A percentile compares a stretch with the other conserved stretches of the same genome.
phyloP scores from a whole-genome alignment of 2,113 vertebrate genomes.

The Micronycteris hirsuta region DNA sequence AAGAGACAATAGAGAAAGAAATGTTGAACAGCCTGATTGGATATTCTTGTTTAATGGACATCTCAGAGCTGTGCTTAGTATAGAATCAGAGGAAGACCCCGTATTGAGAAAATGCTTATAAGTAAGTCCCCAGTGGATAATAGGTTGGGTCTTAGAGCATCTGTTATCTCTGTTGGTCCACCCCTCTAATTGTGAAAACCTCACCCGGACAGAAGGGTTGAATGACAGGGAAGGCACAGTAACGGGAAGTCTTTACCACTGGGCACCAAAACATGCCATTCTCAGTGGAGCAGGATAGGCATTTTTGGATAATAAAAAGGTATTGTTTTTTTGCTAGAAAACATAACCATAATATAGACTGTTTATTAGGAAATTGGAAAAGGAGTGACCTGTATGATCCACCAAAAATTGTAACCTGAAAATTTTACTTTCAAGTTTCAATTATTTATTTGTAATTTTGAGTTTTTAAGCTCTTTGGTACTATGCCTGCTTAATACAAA shows the following conservation, averaged over 20 bases:
- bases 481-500: not conserved
- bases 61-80: not conserved
- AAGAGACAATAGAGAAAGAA: not conserved
- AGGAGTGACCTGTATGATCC: not conserved
- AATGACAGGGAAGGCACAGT: not conserved
- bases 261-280: not conserved
- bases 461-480: not conserved
- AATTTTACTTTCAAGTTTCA: not conserved
- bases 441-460: slow-evolving; percentile 3
- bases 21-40: not conserved
- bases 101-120: not conserved
- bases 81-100: not conserved
- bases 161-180: not conserved
- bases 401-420: not conserved
- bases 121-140: not conserved
- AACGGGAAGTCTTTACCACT: not conserved
- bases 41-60: not conserved
- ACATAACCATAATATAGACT: not conserved
- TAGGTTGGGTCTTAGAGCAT: not conserved
- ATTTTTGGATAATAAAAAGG: not conserved
- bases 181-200: not conserved
- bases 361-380: not conserved
- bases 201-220: not conserved
- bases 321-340: not conserved
- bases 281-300: not conserved